Evolutionary conservation across 2,113 vertebrate species (phyloP).

Genomic region (Tursiops truncatus): DNA sequence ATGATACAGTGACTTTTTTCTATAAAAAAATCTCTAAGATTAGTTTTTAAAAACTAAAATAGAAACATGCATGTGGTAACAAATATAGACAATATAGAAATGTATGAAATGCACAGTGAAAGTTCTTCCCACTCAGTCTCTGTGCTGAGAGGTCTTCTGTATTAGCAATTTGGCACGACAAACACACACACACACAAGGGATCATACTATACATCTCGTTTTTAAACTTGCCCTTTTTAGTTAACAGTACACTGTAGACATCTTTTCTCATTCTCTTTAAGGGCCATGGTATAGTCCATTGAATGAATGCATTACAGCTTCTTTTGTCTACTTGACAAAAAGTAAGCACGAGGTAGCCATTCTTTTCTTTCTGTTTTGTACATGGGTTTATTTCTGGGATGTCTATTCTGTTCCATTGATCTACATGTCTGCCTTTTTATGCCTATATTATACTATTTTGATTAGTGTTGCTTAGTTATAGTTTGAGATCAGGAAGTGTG

Average conservation of each 20-base stretch:
- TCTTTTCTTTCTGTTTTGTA: neutral
- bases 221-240: neutral
- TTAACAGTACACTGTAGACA: neutral
- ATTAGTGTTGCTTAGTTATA: neutral
- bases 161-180: neutral
- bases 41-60: neutral
- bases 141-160: neutral
- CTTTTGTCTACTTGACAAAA: neutral
- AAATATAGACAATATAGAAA: neutral
- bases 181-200: neutral
- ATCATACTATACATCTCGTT: neutral
- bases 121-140: neutral
- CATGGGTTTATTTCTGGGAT: neutral
- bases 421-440: neutral
- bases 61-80: neutral
- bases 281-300: neutral
- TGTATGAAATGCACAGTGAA: neutral
- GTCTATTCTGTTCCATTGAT: neutral
- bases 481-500: neutral
- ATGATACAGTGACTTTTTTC: neutral
- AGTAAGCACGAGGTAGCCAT: neutral
- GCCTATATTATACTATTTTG: neutral
- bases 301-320: neutral
- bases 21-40: constrained; percentile 10
- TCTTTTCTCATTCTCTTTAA: neutral